These are phyloP conservation scores for Leptinotarsa tumamoca DNA, from an alignment of 2,888 invertebrate genomes.

Conservation along the genomic window DNA sequence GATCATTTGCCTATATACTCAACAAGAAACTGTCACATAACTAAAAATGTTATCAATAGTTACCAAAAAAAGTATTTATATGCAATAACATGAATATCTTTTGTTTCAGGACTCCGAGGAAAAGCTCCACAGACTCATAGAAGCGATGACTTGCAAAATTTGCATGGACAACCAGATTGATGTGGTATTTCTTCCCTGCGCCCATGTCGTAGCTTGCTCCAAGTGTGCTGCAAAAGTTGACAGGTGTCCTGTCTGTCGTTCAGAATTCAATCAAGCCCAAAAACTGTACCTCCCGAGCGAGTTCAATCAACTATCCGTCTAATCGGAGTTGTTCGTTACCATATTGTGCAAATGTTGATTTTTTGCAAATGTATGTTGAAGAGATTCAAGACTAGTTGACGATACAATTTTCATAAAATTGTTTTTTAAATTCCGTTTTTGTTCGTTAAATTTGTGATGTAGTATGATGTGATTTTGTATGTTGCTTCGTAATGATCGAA, in stretches of 20 bases:
- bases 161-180: constrained; percentile 89
- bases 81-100: constrained; percentile 31
- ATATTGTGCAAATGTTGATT: constrained; percentile 17
- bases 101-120: constrained; percentile 69
- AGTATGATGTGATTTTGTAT: constrained; percentile 22
- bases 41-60: too few relatives aligned
- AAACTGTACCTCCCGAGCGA: constrained; percentile 79
- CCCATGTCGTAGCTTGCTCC: constrained; percentile 87
- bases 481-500: constrained; percentile 25
- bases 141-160: constrained; percentile 85
- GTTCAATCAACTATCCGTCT: constrained; percentile 57
- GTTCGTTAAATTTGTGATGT: constrained; percentile 26
- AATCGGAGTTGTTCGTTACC: constrained; percentile 23
- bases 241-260: constrained; percentile 81
- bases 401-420: constrained; percentile 34
- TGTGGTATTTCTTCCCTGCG: constrained; percentile 87
- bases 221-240: constrained; percentile 81
- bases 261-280: constrained; percentile 77
- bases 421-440: constrained; percentile 23
- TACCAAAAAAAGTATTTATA: background rate
- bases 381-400: constrained; percentile 40
- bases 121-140: constrained; percentile 70
- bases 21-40: too few relatives aligned
- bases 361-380: constrained; percentile 28
- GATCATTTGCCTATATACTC: too few relatives aligned